These are phyloP conservation scores for Suillia variegata DNA, from an alignment of 2,888 invertebrate genomes.

Conservation along the genomic window DNA sequence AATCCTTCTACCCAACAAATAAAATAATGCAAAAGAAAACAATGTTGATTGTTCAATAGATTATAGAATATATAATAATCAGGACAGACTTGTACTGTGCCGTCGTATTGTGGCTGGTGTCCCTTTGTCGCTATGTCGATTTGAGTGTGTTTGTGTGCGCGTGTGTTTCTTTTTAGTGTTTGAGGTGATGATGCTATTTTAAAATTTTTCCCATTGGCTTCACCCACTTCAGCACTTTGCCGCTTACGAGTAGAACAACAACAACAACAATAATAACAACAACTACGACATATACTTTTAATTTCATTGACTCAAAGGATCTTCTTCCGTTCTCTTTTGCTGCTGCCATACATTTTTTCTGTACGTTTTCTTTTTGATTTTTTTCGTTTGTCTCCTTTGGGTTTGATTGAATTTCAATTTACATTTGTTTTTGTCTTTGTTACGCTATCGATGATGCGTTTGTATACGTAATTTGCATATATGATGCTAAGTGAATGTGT, in stretches of 20 bases:
- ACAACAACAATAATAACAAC: too few relatives aligned
- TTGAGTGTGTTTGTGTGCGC: conserved; percentile 2
- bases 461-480: not conserved
- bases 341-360: too few relatives aligned
- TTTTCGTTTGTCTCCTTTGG: conserved; percentile 8
- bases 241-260: too few relatives aligned
- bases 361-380: not conserved
- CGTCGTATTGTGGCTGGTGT: not conserved
- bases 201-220: conserved; percentile 8
- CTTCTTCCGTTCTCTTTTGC: not conserved
- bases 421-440: conserved; percentile 10
- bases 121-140: not conserved
- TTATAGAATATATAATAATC: too few relatives aligned
- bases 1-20: too few relatives aligned
- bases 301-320: conserved; percentile 19
- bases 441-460: not conserved
- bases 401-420: conserved; percentile 26
- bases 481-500: conserved; percentile 6
- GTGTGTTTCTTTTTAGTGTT: too few relatives aligned
- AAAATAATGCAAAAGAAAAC: too few relatives aligned
- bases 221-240: too few relatives aligned
- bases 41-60: too few relatives aligned
- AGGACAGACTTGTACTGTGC: too few relatives aligned
- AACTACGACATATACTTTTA: conserved; percentile 11
- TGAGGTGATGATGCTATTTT: conserved; percentile 19